These are phyloP conservation scores for Oxystoma pomonae DNA, from an alignment of 2,888 invertebrate genomes.

Conservation along the genomic window DNA sequence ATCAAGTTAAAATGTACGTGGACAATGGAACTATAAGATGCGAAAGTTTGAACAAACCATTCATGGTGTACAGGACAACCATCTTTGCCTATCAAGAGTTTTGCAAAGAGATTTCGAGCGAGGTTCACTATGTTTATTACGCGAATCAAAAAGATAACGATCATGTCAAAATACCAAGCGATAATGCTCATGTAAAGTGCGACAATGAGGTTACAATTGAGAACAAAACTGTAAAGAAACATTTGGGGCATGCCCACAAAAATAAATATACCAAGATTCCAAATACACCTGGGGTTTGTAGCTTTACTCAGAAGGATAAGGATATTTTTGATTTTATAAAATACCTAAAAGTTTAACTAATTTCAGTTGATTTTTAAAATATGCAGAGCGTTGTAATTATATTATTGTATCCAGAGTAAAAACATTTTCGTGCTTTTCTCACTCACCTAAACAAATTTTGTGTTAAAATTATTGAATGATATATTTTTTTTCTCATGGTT, in stretches of 20 bases:
- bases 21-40: slow-evolving; percentile 19
- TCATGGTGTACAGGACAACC: slow-evolving; percentile 13
- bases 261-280: slow-evolving; percentile 7
- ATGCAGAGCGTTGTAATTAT: too few relatives aligned
- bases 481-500: too few relatives aligned
- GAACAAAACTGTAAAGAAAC: slow-evolving; percentile 4
- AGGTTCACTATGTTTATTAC: slow-evolving; percentile 21
- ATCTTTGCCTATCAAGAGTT: slow-evolving; percentile 21
- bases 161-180: slow-evolving; percentile 22
- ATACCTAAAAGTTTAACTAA: background rate
- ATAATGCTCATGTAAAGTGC: slow-evolving; percentile 18
- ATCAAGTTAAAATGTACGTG: slow-evolving; percentile 18
- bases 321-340: background rate
- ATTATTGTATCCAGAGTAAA: too few relatives aligned
- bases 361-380: background rate
- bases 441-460: too few relatives aligned
- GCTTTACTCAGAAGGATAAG: slow-evolving; percentile 21
- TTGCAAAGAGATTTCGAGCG: slow-evolving; percentile 16
- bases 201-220: slow-evolving; percentile 13
- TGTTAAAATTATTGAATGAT: too few relatives aligned
- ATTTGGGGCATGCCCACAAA: background rate
- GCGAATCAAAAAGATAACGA: slow-evolving; percentile 19
- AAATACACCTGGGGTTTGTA: slow-evolving; percentile 19
- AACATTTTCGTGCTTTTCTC: too few relatives aligned
- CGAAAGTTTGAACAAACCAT: slow-evolving; percentile 16